A percentile compares a stretch with the other conserved stretches of the same genome.
Evolutionary conservation across 2,888 invertebrate genomes (phyloP).

Genomic region (Tetragnatha montana): DNA sequence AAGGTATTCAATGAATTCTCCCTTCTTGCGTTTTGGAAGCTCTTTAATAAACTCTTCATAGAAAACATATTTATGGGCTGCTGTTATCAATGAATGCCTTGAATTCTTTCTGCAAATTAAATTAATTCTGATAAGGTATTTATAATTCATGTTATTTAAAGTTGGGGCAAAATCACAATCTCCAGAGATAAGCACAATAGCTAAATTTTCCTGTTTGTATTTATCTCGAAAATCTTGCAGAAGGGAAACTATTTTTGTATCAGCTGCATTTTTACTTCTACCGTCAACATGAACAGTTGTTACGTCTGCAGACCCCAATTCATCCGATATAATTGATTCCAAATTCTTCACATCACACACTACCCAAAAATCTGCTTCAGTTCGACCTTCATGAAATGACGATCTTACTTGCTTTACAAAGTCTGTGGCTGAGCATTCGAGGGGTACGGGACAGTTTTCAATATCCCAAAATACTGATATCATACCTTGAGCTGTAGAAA

Average conservation of each 20-base stretch:
- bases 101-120: conserved; percentile 63
- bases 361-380: conserved; percentile 91
- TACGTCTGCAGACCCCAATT: conserved; percentile 89
- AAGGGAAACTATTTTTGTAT: conserved; percentile 89
- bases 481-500: conserved; percentile 17
- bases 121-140: conserved; percentile 63
- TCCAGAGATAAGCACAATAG: conserved; percentile 75
- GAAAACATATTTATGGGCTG: conserved; percentile 49
- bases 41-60: conserved; percentile 61
- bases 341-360: conserved; percentile 92
- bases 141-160: conserved; percentile 63
- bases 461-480: conserved; percentile 95
- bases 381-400: conserved; percentile 80
- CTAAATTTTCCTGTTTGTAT: conserved; percentile 76
- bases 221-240: conserved; percentile 88
- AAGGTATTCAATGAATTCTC: conserved; percentile 10
- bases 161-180: conserved; percentile 69
- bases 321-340: conserved; percentile 84
- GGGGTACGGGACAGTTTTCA: conserved; percentile 91
- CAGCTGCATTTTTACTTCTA: conserved; percentile 88
- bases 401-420: conserved; percentile 83
- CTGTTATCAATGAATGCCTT: conserved; percentile 46
- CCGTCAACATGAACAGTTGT: conserved; percentile 90
- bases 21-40: conserved; percentile 23
- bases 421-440: conserved; percentile 86